Evolutionary conservation across 2,113 vertebrate species (phyloP), one percentile per base, ranked within the genome.

Genomic region (Stigmatopora argus): DNA sequence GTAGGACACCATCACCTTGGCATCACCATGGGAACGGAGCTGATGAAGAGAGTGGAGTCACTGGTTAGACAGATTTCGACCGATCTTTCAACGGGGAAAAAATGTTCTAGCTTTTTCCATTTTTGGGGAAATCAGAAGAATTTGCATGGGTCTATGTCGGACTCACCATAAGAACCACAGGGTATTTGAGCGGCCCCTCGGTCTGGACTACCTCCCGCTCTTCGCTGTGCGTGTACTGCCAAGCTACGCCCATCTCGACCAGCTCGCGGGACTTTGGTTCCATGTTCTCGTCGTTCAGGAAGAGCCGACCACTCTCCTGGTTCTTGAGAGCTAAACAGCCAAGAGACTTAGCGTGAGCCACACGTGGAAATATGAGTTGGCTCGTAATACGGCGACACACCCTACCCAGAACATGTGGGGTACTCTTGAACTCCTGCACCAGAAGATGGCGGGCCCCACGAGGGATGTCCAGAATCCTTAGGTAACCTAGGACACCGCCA

Each of bases 391-490:
- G 46, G 19, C 6, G 7, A 11, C 0, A 35, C 31, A 34, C 82
- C 89, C 85, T 90, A 99, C 97, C 94, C 0, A 99, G 89, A 77
- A 93, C 86, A 73, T 98, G 95, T 67, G 88, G 77, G 1, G 92
- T 92, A 51, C 90, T 76, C 13, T 91, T 94, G 21, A 92, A 90
- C 85, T 98, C 96, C 69, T 94, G 94, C 80, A 99, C 91, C 62
- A 95, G 90, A 57, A 99, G 90, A 70, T 97, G 96, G 59, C 94
- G 90, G 0, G 96, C 95, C 80, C 95, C 95, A 74, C 88, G 85
- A 3, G 96, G 96, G 74, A 99, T 96, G 87, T 98, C 96, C 81
- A 99, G 92, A 89, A 99, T 98, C 89, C 95, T 97, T 71, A 98
- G 74, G 64, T 94, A 94, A 57, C 94, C 96, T 99, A 68, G 59